phyloP scores from a whole-genome alignment of 2,797 vertebrate genomes.

The Picus viridis region DNA sequence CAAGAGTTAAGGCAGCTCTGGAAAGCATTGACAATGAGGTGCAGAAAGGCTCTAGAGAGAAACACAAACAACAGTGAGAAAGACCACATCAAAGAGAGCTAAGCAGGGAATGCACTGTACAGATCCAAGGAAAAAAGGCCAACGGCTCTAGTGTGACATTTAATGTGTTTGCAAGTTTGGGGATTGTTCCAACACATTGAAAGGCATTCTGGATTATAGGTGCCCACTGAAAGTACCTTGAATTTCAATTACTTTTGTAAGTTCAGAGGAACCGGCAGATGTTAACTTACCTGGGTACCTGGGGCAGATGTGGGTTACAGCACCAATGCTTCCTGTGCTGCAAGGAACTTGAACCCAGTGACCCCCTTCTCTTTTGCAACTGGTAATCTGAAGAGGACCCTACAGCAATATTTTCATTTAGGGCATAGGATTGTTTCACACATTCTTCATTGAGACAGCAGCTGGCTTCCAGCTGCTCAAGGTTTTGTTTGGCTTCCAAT shows the following conservation, averaged over 20 bases:
- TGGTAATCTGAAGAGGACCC: not conserved
- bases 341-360: slow-evolving; percentile 19
- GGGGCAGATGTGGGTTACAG: not conserved
- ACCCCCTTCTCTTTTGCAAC: slow-evolving; percentile 9
- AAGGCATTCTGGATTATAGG: not conserved
- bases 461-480: slow-evolving; percentile 84
- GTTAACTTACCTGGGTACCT: slow-evolving; percentile 29
- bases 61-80: not conserved
- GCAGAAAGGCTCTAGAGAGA: not conserved
- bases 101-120: not conserved
- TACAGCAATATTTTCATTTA: not conserved
- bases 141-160: not conserved
- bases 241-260: not conserved
- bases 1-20: not conserved
- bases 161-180: not conserved
- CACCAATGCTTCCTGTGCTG: not conserved
- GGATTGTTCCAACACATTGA: not conserved
- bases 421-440: not conserved
- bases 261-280: not conserved
- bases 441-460: slow-evolving; percentile 73
- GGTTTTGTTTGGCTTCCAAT: slow-evolving; percentile 87
- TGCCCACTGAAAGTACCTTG: not conserved
- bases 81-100: not conserved
- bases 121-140: not conserved
- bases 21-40: not conserved